These are phyloP conservation scores for Chrysomallon squamiferum DNA, from an alignment of 1,140 invertebrate genomes.

Conservation along the genomic window DNA sequence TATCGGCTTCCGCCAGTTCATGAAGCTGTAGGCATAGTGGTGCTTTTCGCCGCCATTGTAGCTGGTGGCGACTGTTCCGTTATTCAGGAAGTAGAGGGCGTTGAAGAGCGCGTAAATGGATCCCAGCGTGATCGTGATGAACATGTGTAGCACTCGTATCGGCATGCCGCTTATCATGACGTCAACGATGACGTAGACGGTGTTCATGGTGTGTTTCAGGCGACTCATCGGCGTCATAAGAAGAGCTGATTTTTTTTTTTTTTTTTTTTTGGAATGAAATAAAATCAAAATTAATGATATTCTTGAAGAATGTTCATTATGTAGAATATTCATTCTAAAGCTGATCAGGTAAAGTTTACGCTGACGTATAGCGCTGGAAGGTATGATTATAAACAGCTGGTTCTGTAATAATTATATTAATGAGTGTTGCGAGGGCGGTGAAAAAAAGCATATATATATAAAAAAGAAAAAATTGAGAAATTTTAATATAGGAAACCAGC, in stretches of 20 bases:
- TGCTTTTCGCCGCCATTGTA: background rate
- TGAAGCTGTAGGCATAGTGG: constrained; percentile 54
- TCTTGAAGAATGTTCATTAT: too few species aligned
- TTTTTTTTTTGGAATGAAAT: too few species aligned
- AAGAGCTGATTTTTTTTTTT: too few species aligned
- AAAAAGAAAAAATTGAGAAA: too few species aligned
- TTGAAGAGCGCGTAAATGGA: constrained; percentile 58
- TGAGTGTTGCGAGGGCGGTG: too few species aligned
- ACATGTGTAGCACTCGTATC: constrained; percentile 54
- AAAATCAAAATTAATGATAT: background rate
- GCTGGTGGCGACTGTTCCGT: constrained; percentile 46
- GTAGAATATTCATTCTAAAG: too few species aligned
- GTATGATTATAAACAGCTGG: too few species aligned
- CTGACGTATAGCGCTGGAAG: too few species aligned
- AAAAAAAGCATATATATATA: too few species aligned
- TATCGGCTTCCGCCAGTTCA: constrained; percentile 54
- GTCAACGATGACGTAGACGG: constrained; percentile 51
- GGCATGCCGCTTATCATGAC: constrained; percentile 50
- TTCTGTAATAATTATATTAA: too few species aligned
- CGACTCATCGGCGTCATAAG: constrained; percentile 44
- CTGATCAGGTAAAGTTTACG: too few species aligned
- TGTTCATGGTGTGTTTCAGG: constrained; percentile 55
- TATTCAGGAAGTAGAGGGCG: constrained; percentile 55
- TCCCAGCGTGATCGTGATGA: constrained; percentile 51
- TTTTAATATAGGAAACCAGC: too few species aligned